Evolutionary conservation across 2,797 vertebrate species (phyloP), one percentile per base, ranked within the genome.

Genomic region (Sparus aurata): DNA sequence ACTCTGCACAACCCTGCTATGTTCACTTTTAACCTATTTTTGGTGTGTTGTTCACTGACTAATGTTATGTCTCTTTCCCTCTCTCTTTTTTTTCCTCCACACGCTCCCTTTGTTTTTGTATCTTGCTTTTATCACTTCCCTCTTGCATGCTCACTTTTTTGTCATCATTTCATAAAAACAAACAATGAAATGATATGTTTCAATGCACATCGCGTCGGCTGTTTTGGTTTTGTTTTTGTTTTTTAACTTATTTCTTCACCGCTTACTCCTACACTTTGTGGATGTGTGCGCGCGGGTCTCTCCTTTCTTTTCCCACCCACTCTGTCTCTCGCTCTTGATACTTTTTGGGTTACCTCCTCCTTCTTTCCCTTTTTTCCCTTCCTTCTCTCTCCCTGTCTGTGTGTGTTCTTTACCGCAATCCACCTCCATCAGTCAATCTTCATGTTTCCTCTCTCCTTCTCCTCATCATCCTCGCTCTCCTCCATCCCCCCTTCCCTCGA

Each of bases 391-490:
- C 13, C 3, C 8, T 22, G 3, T 47, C 2, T 60, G 45, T 30
- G 17, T 55, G 34, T 63, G 3, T 9, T 59, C n/a, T 58, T 13
- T 54, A 18, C 50, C 62, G 66, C 41, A 22, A 23, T 69, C 17
- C 30, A 43, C 69, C 71, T 63, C 90, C 77, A 69, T 88, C 75
- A 97, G 96, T 95, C 95, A 54, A 90, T 94, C 89, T 96, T 95
- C 82, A 69, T 96, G 90, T 96, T 96, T 70, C 95, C 95, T 0
- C 90, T 96, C 18, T 96, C 96, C 73, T 96, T 94, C 78, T 95
- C 95, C 12, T 96, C 96, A 27, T 94, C 85, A 83, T 95, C 91
- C 83, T 95, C 92, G 59, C 88, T 94, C 74, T 95, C 96, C 87
- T 95, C 94, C 81, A 93, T 94, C 76, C 93, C 94, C 43, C 94